These are phyloP conservation scores for Xenotilapia caudafasciata DNA, from an alignment of 2,113 vertebrate genomes.

Conservation along the genomic window DNA sequence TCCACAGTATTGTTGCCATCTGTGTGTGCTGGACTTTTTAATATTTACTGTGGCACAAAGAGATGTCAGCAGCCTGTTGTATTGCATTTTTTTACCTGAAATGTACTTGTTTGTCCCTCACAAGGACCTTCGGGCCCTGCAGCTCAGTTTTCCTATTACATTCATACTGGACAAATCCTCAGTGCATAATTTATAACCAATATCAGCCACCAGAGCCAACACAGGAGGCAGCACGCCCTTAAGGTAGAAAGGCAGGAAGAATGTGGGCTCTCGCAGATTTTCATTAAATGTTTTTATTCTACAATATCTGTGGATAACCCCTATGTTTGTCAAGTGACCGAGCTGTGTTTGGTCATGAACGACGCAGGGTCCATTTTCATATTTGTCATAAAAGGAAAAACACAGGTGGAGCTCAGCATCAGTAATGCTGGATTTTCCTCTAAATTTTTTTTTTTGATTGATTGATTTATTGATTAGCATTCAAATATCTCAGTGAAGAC, in stretches of 20 bases:
- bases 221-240: background rate
- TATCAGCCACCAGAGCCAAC: background rate
- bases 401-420: background rate
- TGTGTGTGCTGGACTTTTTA: background rate
- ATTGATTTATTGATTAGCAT: no score
- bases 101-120: background rate
- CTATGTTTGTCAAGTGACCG: background rate
- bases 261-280: background rate
- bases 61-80: background rate
- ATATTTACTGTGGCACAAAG: background rate
- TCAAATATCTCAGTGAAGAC: no score
- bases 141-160: background rate
- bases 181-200: background rate
- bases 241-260: background rate
- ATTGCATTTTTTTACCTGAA: background rate
- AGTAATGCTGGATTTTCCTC: background rate
- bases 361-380: background rate
- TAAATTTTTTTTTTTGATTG: no score
- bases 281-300: background rate
- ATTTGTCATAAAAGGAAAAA: background rate
- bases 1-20: rapidly evolving
- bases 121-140: background rate
- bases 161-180: background rate
- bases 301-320: background rate
- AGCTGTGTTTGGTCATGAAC: background rate